Conservation (phyloP, 2,888 invertebrate genomes). For the Sipha maydis region DNA sequence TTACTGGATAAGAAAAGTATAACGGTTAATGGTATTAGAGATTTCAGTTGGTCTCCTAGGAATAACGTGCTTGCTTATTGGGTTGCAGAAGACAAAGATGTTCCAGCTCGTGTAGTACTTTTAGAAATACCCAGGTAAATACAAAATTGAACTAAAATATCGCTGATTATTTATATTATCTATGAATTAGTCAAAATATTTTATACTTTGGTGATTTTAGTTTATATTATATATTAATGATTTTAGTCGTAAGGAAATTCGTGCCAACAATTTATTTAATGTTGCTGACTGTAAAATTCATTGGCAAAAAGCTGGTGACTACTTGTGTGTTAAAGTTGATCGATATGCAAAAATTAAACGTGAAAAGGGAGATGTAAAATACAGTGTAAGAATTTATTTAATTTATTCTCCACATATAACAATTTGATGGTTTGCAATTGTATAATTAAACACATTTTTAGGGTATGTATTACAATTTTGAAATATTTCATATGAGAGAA, state of each 20-base stretch:
- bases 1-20: conserved; percentile 94
- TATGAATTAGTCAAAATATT: not conserved
- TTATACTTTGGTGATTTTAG: conserved; percentile 56
- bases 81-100: conserved; percentile 97
- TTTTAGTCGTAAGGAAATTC: conserved; percentile 78
- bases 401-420: not conserved
- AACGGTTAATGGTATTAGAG: conserved; percentile 88
- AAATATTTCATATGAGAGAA: conserved; percentile 98
- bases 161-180: conserved; percentile 31
- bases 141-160: not conserved
- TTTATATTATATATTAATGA: not conserved
- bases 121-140: conserved; percentile 85
- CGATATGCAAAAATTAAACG: conserved; percentile 90
- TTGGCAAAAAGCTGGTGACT: conserved; percentile 99
- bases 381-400: conserved; percentile 73
- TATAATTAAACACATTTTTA: conserved; percentile 64
- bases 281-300: conserved; percentile 98
- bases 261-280: conserved; percentile 95
- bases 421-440: not conserved
- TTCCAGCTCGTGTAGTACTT: conserved; percentile 93
- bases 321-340: conserved; percentile 95
- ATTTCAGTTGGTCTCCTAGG: conserved; percentile 98
- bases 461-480: conserved; percentile 98
- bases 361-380: conserved; percentile 92
- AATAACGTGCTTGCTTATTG: conserved; percentile 97